Base-by-base conservation (phyloP, 2,888 invertebrate genomes). In the Himalopsyche japonica region DNA sequence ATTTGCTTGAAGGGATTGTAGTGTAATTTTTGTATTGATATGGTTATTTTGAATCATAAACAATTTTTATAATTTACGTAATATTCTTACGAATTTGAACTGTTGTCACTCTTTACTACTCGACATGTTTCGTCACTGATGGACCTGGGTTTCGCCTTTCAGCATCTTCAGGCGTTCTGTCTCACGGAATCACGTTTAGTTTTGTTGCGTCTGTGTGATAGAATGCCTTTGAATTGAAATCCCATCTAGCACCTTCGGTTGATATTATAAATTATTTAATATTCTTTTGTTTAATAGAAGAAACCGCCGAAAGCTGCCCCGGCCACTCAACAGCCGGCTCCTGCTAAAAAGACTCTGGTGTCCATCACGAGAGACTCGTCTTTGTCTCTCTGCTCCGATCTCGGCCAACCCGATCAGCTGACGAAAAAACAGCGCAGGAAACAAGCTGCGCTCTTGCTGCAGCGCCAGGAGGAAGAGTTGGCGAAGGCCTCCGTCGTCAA, bases 401-500 rank as follows among this genome's bases (percentile, higher is more conserved):
- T 57, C 57, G 57, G 57, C 5, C 57, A 57, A 24, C 57, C 57
- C 7, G 57, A 57, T 57, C 57, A 57, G 57, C 57, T 57, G 57
- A 57, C 57, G 20, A 57, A 57, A 24, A 57, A 57, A 20, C 57
- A 57, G 57, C 57, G 57, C 6, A 76, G 76, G 8, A 76, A 76
- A 76, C 76, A 20, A 24, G 57, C 57, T 6, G 57, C 57, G 6
- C 57, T 57, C 3, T 24, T 57, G n/a, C 57, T 57, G 57, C 57
- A 20, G 57, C 57, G 20, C 20, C 57, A 57, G 24, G 24, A 57
- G 20, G 57, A 57, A 20, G 57, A 57, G 57, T 10, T 20, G 24
- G 57, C n/a, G 8, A 24, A 57, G 27, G 18, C n/a, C 8, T 24
- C 79, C 57, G 24, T 47, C 3, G 84, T 88, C 0, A 88, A 81